phyloP scores from a whole-genome alignment of 2,113 vertebrate species.

The Corynorhinus townsendii region DNA sequence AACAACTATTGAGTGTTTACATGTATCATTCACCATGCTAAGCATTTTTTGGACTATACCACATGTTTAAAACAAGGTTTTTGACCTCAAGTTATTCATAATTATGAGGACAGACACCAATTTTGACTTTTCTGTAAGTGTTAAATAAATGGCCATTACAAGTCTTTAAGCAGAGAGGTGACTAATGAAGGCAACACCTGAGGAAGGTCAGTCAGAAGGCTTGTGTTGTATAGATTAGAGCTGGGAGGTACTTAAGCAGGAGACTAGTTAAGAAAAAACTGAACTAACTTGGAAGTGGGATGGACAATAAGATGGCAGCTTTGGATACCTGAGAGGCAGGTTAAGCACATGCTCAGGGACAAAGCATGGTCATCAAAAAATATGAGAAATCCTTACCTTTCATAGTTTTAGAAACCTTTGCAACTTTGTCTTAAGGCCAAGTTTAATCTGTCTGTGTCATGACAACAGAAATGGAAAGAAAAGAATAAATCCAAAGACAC shows the following conservation, averaged over 20 bases:
- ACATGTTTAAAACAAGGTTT: background rate
- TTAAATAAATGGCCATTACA: background rate
- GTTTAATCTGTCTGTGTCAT: background rate
- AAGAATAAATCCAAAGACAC: background rate
- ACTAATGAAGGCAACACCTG: background rate
- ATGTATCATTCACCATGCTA: background rate
- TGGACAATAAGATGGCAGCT: no score
- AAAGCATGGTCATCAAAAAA: background rate
- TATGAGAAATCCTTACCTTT: background rate
- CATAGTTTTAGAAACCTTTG: background rate
- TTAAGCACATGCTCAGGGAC: background rate
- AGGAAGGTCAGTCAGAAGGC: background rate
- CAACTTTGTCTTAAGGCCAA: background rate
- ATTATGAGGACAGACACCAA: background rate
- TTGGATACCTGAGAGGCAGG: background rate
- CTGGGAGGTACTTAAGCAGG: background rate
- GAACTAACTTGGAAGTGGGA: background rate
- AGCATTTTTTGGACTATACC: background rate
- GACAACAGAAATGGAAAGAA: background rate
- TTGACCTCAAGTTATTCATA: background rate
- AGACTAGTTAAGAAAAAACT: background rate
- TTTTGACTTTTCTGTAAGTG: background rate
- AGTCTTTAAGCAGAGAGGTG: background rate
- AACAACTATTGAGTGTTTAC: background rate
- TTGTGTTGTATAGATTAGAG: background rate